Percentiles rank a stretch among this genome's conserved stretches.
These are phyloP conservation scores for Dromas ardeola DNA, from an alignment of 2,113 vertebrate genomes.

Conservation along the genomic window DNA sequence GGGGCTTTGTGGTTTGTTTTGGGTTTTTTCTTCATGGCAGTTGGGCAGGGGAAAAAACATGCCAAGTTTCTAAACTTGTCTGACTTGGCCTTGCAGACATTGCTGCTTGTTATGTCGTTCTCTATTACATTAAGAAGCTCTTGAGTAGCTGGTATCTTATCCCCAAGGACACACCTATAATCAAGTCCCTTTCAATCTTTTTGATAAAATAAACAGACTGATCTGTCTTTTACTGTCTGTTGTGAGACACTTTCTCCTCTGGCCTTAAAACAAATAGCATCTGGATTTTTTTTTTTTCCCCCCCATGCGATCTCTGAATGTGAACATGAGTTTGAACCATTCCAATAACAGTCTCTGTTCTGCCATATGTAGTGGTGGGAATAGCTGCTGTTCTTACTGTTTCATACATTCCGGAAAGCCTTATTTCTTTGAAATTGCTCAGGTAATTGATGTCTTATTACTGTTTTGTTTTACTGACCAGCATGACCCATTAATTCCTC, in stretches of 20 bases:
- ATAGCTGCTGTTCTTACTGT: not conserved
- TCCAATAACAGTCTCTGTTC: not conserved
- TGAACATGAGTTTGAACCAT: not conserved
- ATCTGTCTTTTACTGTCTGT: not conserved
- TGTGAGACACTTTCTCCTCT: not conserved
- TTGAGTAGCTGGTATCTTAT: not conserved
- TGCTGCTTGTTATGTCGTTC: not conserved
- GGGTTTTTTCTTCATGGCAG: rapidly evolving
- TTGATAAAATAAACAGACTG: not conserved
- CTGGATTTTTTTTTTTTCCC: not conserved
- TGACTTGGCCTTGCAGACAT: not conserved
- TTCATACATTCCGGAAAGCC: not conserved
- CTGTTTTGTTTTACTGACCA: not conserved
- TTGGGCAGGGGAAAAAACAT: not conserved
- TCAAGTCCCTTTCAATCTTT: slow-evolving; percentile 7
- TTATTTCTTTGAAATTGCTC: not conserved
- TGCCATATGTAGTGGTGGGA: not conserved
- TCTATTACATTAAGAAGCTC: not conserved
- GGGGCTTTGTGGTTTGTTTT: not conserved
- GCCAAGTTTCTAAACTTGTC: not conserved
- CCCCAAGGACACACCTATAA: not conserved
- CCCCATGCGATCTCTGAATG: not conserved
- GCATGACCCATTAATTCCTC: not conserved
- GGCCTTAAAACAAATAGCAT: not conserved
- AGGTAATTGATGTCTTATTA: not conserved